Evolutionary conservation across 2,797 vertebrate genomes (phyloP).

Genomic region (Arnoldichthys spilopterus): DNA sequence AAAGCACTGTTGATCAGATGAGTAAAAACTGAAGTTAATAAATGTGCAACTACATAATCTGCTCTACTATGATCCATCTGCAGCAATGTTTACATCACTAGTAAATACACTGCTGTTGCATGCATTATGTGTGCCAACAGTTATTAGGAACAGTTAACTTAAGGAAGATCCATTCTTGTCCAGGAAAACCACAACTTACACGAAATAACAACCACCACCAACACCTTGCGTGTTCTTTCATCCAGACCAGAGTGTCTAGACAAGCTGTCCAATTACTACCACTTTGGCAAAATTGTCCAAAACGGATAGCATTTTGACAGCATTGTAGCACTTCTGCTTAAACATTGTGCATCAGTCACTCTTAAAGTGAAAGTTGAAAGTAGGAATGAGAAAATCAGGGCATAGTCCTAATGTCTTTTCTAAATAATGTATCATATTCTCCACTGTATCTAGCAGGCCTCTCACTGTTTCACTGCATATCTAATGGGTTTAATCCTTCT

Average conservation of each 20-base stretch:
- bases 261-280: neutral
- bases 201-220: slow-evolving; percentile 12
- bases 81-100: no score
- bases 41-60: no score
- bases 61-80: no score
- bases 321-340: neutral
- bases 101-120: no score
- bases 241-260: neutral
- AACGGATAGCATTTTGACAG: neutral
- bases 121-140: no score
- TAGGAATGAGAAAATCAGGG: neutral
- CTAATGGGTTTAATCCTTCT: slow-evolving; percentile 33
- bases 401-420: neutral
- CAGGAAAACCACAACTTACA: neutral
- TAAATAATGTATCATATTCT: neutral
- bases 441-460: neutral
- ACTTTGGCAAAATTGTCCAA: slow-evolving; percentile 7
- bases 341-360: neutral
- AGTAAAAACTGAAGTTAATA: no score
- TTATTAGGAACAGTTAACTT: no score
- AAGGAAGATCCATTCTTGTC: neutral
- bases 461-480: slow-evolving; percentile 12
- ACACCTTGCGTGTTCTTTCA: neutral
- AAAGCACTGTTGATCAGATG: no score
- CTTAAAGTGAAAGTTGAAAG: slow-evolving; percentile 2